phyloP scores from a whole-genome alignment of 2,888 invertebrate species.

The Alviniconcha strummeri region DNA sequence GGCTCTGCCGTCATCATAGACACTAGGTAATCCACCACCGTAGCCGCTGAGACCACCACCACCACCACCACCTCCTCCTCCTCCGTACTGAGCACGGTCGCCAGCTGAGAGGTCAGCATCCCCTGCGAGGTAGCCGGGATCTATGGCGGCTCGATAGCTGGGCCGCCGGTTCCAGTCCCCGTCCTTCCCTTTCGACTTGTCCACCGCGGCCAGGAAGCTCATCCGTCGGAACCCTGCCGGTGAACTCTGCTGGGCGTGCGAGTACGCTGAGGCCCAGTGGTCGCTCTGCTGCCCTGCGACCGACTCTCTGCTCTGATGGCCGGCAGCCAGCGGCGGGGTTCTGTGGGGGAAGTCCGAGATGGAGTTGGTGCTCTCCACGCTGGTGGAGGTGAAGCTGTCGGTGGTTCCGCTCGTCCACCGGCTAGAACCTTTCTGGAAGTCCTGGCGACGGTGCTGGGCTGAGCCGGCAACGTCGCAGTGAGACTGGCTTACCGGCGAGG shows the following conservation, averaged over 20 bases:
- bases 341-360: constrained; percentile 29
- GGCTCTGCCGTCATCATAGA: background rate
- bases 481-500: no score
- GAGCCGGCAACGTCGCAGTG: no score
- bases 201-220: constrained; percentile 55
- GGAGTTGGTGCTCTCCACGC: constrained; percentile 41
- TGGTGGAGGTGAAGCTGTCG: constrained; percentile 42
- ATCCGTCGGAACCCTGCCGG: constrained; percentile 34
- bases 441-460: constrained; percentile 20
- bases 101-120: no score
- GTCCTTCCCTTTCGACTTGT: constrained; percentile 37
- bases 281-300: background rate
- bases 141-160: constrained; percentile 39
- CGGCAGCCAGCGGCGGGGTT: background rate
- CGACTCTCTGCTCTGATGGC: constrained; percentile 19
- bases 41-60: background rate
- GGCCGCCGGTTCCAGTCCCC: constrained; percentile 31
- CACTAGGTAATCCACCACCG: no score
- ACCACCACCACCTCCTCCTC: background rate
- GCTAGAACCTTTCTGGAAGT: constrained; percentile 4
- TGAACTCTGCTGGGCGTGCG: background rate
- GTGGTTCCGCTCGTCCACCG: constrained; percentile 32
- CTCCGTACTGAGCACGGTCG: background rate
- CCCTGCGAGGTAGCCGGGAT: constrained; percentile 16
- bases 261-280: background rate